A percentile compares a stretch with the other conserved stretches of the same genome.
These are phyloP conservation scores for Neoscelio sp. DNA, from an alignment of 2,888 invertebrate species.

Conservation along the genomic window DNA sequence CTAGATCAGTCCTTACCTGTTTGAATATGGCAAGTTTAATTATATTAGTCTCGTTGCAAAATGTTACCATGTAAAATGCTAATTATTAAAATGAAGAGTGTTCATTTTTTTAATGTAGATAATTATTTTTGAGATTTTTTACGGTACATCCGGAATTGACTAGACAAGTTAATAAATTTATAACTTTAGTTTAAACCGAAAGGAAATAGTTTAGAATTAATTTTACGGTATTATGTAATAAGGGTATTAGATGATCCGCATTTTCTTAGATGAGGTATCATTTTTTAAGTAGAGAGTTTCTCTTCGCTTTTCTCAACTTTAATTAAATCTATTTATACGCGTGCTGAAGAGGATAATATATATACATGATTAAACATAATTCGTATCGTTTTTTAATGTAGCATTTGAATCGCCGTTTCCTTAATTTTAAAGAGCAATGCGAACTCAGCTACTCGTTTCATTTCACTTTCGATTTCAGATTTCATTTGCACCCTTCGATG, in stretches of 20 bases:
- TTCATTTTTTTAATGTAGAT: too few species aligned
- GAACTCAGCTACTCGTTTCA: constrained; percentile 32
- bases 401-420: constrained; percentile 18
- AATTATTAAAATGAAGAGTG: too few species aligned
- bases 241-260: constrained; percentile 31
- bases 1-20: too few species aligned
- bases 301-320: constrained; percentile 31
- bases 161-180: too few species aligned
- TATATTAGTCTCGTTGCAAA: too few species aligned
- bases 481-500: constrained; percentile 57
- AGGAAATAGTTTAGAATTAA: too few species aligned
- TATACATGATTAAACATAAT: constrained; percentile 30
- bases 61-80: too few species aligned
- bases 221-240: too few species aligned
- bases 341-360: constrained; percentile 4
- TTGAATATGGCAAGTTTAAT: too few species aligned
- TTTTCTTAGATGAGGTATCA: not conserved
- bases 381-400: constrained; percentile 8
- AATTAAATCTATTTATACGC: constrained; percentile 48
- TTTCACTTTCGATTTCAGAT: constrained; percentile 61
- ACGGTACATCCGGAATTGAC: too few species aligned
- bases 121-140: too few species aligned
- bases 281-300: constrained; percentile 26
- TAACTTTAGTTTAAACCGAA: too few species aligned
- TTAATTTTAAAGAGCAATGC: constrained; percentile 32